phyloP scores from a whole-genome alignment of 1,140 invertebrate species.

The Drosophila baimaii region DNA sequence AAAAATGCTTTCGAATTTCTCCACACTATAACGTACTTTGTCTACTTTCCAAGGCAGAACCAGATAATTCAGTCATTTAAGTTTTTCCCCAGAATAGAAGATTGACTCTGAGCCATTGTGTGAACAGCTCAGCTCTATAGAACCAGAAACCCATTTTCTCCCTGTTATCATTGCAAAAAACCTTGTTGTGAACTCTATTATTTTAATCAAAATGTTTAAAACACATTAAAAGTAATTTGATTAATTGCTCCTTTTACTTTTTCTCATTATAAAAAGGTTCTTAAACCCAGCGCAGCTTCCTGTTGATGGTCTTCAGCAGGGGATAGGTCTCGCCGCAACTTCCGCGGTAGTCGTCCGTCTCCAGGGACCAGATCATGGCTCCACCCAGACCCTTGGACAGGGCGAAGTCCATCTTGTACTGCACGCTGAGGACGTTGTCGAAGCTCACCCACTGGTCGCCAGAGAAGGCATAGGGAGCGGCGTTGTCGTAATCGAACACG shows the following conservation, averaged over 20 bases:
- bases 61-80: too few species aligned
- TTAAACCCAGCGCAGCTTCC: conserved; percentile 74
- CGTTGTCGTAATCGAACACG: conserved; percentile 51
- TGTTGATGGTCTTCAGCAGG: conserved; percentile 81
- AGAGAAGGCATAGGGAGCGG: conserved; percentile 75
- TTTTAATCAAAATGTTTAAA: background rate
- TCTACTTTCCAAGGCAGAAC: too few species aligned
- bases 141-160: background rate
- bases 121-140: background rate
- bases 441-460: conserved; percentile 84
- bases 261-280: too few species aligned
- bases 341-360: conserved; percentile 91
- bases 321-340: conserved; percentile 86
- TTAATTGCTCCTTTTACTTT: background rate
- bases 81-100: too few species aligned
- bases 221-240: background rate
- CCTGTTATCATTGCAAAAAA: background rate
- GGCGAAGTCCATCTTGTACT: conserved; percentile 75
- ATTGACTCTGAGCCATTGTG: background rate
- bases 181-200: background rate
- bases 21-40: too few species aligned
- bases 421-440: conserved; percentile 83
- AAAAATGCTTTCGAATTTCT: too few species aligned
- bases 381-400: conserved; percentile 87
- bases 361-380: conserved; percentile 92